Conservation (phyloP, 2,797 vertebrate species). For the Argentina silus region DNA sequence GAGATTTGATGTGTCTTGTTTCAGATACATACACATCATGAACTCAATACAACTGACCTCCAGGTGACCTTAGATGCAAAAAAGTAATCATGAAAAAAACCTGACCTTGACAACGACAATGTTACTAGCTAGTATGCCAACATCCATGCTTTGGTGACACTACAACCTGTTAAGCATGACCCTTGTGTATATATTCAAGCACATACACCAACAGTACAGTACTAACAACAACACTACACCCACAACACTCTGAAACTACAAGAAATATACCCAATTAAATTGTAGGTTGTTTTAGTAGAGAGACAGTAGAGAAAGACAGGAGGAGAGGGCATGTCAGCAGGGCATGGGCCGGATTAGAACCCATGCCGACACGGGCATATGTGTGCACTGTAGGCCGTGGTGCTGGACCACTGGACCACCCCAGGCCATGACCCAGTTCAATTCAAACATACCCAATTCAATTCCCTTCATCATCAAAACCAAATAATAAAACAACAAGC, state of each 20-base stretch:
- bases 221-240: not conserved
- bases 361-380: too few relatives aligned
- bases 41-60: not conserved
- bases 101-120: not conserved
- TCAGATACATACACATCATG: constrained; percentile 19
- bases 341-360: too few relatives aligned
- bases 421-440: too few relatives aligned
- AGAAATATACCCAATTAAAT: not conserved
- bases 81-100: not conserved
- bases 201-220: not conserved
- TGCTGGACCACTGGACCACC: too few relatives aligned
- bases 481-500: too few relatives aligned
- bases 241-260: not conserved
- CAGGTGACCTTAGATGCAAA: not conserved
- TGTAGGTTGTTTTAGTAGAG: not conserved
- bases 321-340: too few relatives aligned
- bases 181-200: not conserved
- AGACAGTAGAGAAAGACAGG: too few relatives aligned
- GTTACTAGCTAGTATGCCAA: not conserved
- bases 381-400: too few relatives aligned
- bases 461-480: too few relatives aligned
- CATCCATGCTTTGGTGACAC: not conserved
- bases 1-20: constrained; percentile 21
- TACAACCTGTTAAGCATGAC: not conserved
- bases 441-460: too few relatives aligned